Percentiles rank a stretch among this genome's conserved stretches.
Evolutionary conservation across 2,797 vertebrate species (phyloP).

Genomic region (Chelmon rostratus): DNA sequence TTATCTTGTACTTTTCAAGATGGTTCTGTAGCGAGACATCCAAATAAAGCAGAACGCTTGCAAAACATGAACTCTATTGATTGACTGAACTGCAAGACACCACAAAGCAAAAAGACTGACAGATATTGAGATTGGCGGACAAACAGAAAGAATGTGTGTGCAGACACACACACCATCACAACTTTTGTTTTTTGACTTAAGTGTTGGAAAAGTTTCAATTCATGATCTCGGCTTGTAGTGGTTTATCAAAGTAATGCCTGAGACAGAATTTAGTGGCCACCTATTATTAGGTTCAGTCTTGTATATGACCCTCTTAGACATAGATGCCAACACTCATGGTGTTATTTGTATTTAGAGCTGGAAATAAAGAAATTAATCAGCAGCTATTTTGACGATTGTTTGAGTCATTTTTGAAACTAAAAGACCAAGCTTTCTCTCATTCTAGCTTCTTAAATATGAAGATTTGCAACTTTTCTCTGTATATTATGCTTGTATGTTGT

Average conservation of each 20-base stretch:
- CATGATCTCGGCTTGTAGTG: background rate
- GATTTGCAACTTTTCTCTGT: background rate
- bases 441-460: background rate
- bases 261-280: background rate
- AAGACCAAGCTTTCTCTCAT: background rate
- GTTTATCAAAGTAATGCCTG: background rate
- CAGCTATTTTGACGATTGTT: background rate
- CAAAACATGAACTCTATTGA: slow-evolving; percentile 49
- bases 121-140: slow-evolving; percentile 5
- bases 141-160: background rate
- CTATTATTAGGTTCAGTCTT: background rate
- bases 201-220: slow-evolving; percentile 16
- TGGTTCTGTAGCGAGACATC: slow-evolving; percentile 24
- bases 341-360: background rate
- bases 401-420: background rate
- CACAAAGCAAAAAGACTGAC: slow-evolving; percentile 29
- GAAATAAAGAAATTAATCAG: background rate
- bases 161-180: background rate
- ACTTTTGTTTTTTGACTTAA: slow-evolving; percentile 12
- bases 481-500: background rate
- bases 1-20: slow-evolving; percentile 53
- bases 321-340: background rate
- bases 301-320: background rate
- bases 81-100: slow-evolving; percentile 37
- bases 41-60: slow-evolving; percentile 32